Evolutionary conservation across 2,113 vertebrate species (phyloP).

Genomic region (Forbesichthys papilliferus): DNA sequence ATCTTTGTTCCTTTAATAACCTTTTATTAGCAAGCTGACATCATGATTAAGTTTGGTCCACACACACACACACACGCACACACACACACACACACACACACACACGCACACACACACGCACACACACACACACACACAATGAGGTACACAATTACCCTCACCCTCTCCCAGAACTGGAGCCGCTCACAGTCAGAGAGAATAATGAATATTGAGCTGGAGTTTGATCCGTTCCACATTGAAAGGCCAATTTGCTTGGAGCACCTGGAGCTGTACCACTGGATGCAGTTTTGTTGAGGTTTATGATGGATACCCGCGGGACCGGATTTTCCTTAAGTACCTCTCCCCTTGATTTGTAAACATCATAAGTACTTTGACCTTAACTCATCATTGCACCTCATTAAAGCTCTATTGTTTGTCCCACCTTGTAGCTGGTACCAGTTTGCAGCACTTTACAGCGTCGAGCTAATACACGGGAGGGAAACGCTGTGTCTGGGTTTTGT

Average conservation of each 20-base stretch:
- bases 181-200: constrained; percentile 90
- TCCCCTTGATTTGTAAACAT: constrained; percentile 72
- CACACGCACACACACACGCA: constrained; percentile 87
- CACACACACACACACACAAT: constrained; percentile 88
- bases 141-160: constrained; percentile 93
- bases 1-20: constrained; percentile 99
- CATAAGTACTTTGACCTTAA: constrained; percentile 75
- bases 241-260: constrained; percentile 94
- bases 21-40: constrained; percentile 99
- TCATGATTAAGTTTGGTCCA: constrained; percentile 96
- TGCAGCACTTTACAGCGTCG: constrained; percentile 31
- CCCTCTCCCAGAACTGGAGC: constrained; percentile 84
- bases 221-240: constrained; percentile 95
- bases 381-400: constrained; percentile 74
- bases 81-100: constrained; percentile 79
- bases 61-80: constrained; percentile 81
- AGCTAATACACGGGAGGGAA: constrained; percentile 49
- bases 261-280: constrained; percentile 88
- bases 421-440: constrained; percentile 54
- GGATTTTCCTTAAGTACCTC: constrained; percentile 70
- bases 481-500: constrained; percentile 31
- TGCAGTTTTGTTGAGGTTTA: constrained; percentile 88
- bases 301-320: constrained; percentile 89
- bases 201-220: constrained; percentile 98
- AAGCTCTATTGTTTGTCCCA: constrained; percentile 76